Conservation (phyloP, 2,113 vertebrate genomes). For the Hyperopisus bebe region DNA sequence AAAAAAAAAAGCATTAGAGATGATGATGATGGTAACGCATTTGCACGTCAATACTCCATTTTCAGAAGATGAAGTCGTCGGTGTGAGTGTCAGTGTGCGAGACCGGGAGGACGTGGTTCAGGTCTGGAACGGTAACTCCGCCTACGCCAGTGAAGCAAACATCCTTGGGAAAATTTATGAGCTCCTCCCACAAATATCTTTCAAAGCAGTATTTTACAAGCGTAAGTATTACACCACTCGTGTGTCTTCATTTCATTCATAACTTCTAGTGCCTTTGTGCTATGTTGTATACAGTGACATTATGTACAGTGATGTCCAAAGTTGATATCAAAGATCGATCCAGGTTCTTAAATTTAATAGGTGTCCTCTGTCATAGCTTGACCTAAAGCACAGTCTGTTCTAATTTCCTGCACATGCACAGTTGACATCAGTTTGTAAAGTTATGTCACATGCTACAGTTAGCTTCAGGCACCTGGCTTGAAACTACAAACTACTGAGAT, state of each 20-base stretch:
- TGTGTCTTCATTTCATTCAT: background rate
- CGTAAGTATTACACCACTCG: constrained; percentile 67
- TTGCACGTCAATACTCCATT: background rate
- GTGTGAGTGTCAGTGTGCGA: constrained; percentile 84
- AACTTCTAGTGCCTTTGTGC: background rate
- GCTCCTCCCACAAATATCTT: constrained; percentile 80
- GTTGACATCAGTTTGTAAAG: background rate
- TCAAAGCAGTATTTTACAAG: constrained; percentile 95
- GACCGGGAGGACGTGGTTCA: constrained; percentile 88
- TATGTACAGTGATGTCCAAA: background rate
- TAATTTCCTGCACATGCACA: background rate
- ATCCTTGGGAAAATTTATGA: constrained; percentile 81
- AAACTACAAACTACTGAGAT: background rate
- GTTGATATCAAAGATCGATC: background rate
- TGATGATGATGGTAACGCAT: background rate
- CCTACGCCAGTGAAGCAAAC: constrained; percentile 74
- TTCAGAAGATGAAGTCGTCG: constrained; percentile 88
- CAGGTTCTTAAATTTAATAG: background rate
- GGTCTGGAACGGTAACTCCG: constrained; percentile 90
- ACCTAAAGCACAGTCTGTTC: background rate
- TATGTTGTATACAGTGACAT: background rate
- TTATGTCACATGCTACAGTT: background rate
- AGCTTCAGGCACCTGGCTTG: background rate
- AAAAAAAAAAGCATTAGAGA: background rate
- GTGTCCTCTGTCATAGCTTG: background rate